Conservation (phyloP, 2,888 invertebrate species). For the Thymelicus lineola region DNA sequence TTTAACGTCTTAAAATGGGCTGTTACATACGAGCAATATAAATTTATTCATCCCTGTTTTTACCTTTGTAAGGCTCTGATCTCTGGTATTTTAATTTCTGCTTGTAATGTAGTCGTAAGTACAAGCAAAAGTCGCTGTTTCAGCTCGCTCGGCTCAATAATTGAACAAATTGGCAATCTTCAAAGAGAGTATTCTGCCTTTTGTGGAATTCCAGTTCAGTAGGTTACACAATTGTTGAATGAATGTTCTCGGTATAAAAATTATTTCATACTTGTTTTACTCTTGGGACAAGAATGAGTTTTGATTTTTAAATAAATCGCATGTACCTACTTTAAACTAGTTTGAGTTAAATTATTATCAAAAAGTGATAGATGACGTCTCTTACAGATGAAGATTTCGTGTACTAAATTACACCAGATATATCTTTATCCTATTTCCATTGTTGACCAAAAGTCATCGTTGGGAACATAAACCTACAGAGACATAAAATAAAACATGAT, state of each 20-base stretch:
- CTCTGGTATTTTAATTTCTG: neutral
- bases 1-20: too few relatives aligned
- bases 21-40: neutral
- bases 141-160: slow-evolving; percentile 17
- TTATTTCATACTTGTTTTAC: neutral
- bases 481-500: neutral
- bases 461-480: too few relatives aligned
- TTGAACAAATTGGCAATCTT: slow-evolving; percentile 33
- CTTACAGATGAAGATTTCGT: too few relatives aligned
- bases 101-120: neutral
- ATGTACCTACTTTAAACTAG: too few relatives aligned
- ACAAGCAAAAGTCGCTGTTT: slow-evolving; percentile 12
- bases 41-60: neutral
- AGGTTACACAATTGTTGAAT: slow-evolving; percentile 11
- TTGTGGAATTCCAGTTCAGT: slow-evolving; percentile 6
- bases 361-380: too few relatives aligned
- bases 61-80: neutral
- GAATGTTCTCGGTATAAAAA: slow-evolving; percentile 2
- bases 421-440: too few relatives aligned
- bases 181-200: slow-evolving; percentile 23
- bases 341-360: too few relatives aligned
- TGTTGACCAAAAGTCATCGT: too few relatives aligned
- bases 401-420: too few relatives aligned
- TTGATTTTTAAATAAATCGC: too few relatives aligned
- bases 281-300: too few relatives aligned